phyloP scores from a whole-genome alignment of 1,140 invertebrate species.

The Carcinoscorpius rotundicauda region DNA sequence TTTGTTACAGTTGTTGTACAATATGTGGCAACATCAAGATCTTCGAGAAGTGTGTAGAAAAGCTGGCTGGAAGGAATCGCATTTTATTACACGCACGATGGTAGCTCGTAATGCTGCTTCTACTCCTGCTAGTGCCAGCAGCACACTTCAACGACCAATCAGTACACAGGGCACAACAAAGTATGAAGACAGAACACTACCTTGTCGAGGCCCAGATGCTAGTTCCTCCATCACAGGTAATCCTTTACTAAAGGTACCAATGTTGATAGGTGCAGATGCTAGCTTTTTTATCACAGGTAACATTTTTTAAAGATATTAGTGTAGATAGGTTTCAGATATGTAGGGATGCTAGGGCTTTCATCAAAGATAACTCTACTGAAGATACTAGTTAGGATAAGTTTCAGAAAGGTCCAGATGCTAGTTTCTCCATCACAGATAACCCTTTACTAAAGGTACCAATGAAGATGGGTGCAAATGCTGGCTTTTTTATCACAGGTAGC shows the following conservation, averaged over 20 bases:
- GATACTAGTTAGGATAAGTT: not conserved
- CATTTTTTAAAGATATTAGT: too few species aligned
- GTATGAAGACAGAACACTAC: conserved; percentile 68
- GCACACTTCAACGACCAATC: conserved; percentile 84
- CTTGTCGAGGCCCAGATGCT: conserved; percentile 34
- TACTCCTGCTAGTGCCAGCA: conserved; percentile 29
- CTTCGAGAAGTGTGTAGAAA: conserved; percentile 89
- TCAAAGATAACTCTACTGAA: conserved; percentile 4
- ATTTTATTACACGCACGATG: conserved; percentile 31
- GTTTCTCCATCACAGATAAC: too few species aligned
- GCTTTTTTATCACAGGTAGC: too few species aligned
- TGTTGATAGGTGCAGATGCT: too few species aligned
- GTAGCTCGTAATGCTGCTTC: not conserved
- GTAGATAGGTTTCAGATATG: too few species aligned
- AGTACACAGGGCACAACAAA: conserved; percentile 80
- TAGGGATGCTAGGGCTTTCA: too few species aligned
- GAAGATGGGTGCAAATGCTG: too few species aligned
- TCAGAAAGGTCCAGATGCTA: too few species aligned
- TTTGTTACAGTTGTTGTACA: conserved; percentile 62
- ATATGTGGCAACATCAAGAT: conserved; percentile 97
- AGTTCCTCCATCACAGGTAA: conserved; percentile 37
- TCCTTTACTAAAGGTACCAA: too few species aligned
- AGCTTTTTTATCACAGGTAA: too few species aligned
- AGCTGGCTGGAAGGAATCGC: conserved; percentile 82
- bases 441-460: too few species aligned